Conservation (phyloP, 2,797 vertebrate species). For the Tadarida brasiliensis region DNA sequence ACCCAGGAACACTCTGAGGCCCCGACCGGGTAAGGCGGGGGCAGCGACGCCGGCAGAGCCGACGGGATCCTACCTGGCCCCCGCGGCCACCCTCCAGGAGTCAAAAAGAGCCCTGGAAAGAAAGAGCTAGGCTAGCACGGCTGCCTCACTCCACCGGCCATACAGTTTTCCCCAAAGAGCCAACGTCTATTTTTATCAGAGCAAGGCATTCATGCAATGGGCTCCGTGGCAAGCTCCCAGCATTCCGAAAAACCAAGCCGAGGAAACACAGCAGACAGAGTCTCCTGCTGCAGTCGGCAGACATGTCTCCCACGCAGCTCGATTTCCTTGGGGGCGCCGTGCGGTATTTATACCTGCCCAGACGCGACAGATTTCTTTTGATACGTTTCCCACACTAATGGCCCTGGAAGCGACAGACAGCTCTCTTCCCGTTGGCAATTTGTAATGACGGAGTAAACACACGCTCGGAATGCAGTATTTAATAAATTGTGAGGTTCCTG, state of each 20-base stretch:
- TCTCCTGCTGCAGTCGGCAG: constrained; percentile 59
- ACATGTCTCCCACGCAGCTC: constrained; percentile 73
- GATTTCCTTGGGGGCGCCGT: constrained; percentile 83
- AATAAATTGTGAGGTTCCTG: constrained; percentile 68
- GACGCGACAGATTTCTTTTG: constrained; percentile 84
- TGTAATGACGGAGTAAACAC: constrained; percentile 88
- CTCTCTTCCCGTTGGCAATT: constrained; percentile 91
- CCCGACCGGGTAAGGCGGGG: background rate
- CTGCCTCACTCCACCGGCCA: background rate
- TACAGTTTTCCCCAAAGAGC: constrained; percentile 32
- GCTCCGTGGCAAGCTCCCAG: constrained; percentile 39
- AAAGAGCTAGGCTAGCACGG: background rate
- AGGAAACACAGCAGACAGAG: constrained; percentile 62
- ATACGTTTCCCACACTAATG: constrained; percentile 89
- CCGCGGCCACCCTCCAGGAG: background rate
- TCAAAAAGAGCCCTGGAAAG: background rate
- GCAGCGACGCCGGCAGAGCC: background rate
- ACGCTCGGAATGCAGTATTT: constrained; percentile 84
- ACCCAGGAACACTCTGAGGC: background rate
- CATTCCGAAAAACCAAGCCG: constrained; percentile 39
- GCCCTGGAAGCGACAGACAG: constrained; percentile 91
- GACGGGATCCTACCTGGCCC: background rate
- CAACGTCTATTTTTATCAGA: constrained; percentile 58
- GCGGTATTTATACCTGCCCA: constrained; percentile 85
- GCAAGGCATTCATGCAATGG: constrained; percentile 48